Conservation (phyloP, 2,113 vertebrate species). For the Salvator merianae region DNA sequence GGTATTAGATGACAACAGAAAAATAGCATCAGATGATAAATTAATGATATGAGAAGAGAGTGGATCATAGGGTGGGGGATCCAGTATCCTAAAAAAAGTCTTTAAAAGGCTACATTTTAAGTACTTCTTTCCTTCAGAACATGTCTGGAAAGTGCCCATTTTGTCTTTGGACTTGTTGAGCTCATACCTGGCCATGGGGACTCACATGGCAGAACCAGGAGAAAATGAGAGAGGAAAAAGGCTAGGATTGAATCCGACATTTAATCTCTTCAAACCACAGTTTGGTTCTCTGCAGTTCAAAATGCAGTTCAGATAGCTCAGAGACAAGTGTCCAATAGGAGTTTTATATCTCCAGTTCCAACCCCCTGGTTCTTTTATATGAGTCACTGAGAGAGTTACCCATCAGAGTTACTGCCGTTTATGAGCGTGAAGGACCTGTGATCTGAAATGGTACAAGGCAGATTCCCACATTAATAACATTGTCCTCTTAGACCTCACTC, state of each 20-base stretch:
- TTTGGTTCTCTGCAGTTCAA: too few species aligned
- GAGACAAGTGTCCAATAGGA: neutral
- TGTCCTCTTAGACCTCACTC: neutral
- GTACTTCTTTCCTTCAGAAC: too few species aligned
- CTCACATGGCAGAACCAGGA: too few species aligned
- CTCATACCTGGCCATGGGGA: too few species aligned
- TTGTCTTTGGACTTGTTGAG: too few species aligned
- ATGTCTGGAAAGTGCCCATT: too few species aligned
- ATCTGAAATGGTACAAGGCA: neutral
- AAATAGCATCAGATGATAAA: neutral
- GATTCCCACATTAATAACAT: neutral
- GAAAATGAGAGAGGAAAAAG: too few species aligned
- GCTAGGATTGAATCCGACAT: too few species aligned
- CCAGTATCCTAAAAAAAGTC: neutral
- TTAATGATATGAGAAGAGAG: neutral
- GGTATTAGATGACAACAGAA: too few species aligned
- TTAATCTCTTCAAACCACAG: too few species aligned
- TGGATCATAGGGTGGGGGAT: neutral
- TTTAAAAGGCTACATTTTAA: neutral
- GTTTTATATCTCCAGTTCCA: too few species aligned
- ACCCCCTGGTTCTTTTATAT: neutral
- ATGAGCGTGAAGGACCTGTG: too few species aligned
- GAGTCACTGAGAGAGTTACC: neutral
- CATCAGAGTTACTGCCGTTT: neutral
- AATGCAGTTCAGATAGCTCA: neutral